A percentile compares a stretch with the other conserved stretches of the same genome.
Evolutionary conservation across 2,888 invertebrate species (phyloP).

Genomic region (Agapostemon virescens): DNA sequence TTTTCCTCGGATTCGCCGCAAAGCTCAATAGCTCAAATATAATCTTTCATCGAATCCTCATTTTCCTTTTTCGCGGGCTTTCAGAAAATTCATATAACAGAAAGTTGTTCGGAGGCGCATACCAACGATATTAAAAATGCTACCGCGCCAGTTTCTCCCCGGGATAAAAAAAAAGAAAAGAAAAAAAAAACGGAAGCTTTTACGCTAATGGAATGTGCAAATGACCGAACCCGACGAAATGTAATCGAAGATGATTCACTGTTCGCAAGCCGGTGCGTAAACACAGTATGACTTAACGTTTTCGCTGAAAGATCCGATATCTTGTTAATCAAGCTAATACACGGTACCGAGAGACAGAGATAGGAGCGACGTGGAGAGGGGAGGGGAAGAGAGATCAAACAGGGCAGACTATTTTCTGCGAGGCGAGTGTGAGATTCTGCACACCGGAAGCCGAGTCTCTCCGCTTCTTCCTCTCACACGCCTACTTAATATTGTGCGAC

Average conservation of each 20-base stretch:
- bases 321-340: slow-evolving; percentile 15
- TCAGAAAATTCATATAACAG: neutral
- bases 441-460: slow-evolving; percentile 7
- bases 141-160: neutral
- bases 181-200: slow-evolving; percentile 17
- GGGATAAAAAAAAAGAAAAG: no score
- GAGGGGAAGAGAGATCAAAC: no score
- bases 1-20: neutral
- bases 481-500: slow-evolving; percentile 16
- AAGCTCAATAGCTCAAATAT: neutral
- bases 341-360: neutral
- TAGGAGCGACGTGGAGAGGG: neutral
- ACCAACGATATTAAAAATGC: slow-evolving; percentile 11
- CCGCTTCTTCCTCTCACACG: slow-evolving; percentile 9
- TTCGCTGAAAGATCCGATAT: slow-evolving; percentile 6
- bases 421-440: slow-evolving; percentile 15
- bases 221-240: slow-evolving; percentile 9
- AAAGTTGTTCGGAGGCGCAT: neutral
- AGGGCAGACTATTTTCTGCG: neutral
- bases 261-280: neutral
- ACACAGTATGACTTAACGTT: slow-evolving; percentile 7
- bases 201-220: slow-evolving; percentile 14
- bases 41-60: slow-evolving; percentile 1
- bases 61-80: neutral
- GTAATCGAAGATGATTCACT: slow-evolving; percentile 17